phyloP scores from a whole-genome alignment of 2,797 vertebrate species.

The Morus bassanus region DNA sequence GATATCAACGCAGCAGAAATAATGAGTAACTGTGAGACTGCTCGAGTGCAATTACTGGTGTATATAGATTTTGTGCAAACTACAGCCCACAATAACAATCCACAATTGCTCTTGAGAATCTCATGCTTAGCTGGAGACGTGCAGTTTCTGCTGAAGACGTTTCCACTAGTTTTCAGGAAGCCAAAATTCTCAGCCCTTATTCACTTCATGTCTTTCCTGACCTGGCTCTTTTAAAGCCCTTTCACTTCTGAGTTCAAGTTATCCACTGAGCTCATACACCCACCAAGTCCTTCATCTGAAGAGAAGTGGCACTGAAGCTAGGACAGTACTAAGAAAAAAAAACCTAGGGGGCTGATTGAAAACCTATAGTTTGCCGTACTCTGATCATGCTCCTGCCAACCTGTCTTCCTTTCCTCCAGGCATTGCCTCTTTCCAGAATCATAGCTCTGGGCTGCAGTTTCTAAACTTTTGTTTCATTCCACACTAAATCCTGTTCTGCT shows the following conservation, averaged over 20 bases:
- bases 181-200: not conserved
- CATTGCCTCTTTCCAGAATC: not conserved
- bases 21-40: not conserved
- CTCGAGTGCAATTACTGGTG: not conserved
- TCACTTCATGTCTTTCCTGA: not conserved
- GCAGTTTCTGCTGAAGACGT: not conserved
- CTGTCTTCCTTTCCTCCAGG: not conserved
- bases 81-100: not conserved
- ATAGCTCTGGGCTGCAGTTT: not conserved
- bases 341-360: not conserved
- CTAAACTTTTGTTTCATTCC: not conserved
- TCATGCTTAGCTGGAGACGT: not conserved
- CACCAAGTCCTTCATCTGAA: not conserved
- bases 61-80: not conserved
- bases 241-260: not conserved
- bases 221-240: not conserved
- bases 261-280: not conserved
- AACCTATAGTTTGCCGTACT: not conserved
- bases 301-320: not conserved
- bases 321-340: not conserved
- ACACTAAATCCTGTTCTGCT: not conserved
- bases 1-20: not conserved
- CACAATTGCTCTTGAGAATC: not conserved
- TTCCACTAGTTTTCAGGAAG: not conserved
- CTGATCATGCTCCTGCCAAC: not conserved